Percentiles rank a stretch among this genome's conserved stretches.
Evolutionary conservation across 2,113 vertebrate genomes (phyloP).

Genomic region (Synchiropus splendidus): DNA sequence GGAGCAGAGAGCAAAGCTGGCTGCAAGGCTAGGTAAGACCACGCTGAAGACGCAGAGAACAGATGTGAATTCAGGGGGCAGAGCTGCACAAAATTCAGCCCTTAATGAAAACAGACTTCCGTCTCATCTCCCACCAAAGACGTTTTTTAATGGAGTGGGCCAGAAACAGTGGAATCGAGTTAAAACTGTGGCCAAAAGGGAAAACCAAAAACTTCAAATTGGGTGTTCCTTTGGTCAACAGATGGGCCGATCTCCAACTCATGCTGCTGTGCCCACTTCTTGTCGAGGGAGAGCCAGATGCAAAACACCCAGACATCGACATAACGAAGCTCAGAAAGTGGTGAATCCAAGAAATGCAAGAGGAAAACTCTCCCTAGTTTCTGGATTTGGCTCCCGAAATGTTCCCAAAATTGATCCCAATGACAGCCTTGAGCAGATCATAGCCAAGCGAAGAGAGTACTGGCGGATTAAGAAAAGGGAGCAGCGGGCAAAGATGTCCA

Average conservation of each 20-base stretch:
- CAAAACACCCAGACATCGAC: constrained; percentile 42
- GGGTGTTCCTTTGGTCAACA: too few species aligned
- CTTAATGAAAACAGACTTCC: constrained; percentile 8
- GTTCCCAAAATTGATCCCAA: constrained; percentile 28
- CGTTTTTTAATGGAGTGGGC: constrained; percentile 8
- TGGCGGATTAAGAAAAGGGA: constrained; percentile 69
- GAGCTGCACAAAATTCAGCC: constrained; percentile 15
- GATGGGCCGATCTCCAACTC: too few species aligned
- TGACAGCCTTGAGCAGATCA: constrained; percentile 55
- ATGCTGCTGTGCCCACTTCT: constrained; percentile 8
- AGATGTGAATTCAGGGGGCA: constrained; percentile 14
- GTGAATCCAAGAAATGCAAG: constrained; percentile 34
- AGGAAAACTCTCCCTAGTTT: constrained; percentile 19
- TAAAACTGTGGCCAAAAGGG: constrained; percentile 29
- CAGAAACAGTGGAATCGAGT: constrained; percentile 16
- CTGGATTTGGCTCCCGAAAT: constrained; percentile 14
- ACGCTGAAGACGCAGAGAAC: constrained; percentile 28
- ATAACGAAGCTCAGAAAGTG: constrained; percentile 42
- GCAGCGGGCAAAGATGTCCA: constrained; percentile 66
- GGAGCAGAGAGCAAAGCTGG: constrained; percentile 65
- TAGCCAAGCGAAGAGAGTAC: constrained; percentile 63
- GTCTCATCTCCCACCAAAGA: constrained; percentile 13
- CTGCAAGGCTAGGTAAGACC: constrained; percentile 35
- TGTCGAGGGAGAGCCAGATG: constrained; percentile 21
- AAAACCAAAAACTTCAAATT: constrained; percentile 13